Conservation (phyloP, 2,797 vertebrate genomes). For the Muscicapa comitata region DNA sequence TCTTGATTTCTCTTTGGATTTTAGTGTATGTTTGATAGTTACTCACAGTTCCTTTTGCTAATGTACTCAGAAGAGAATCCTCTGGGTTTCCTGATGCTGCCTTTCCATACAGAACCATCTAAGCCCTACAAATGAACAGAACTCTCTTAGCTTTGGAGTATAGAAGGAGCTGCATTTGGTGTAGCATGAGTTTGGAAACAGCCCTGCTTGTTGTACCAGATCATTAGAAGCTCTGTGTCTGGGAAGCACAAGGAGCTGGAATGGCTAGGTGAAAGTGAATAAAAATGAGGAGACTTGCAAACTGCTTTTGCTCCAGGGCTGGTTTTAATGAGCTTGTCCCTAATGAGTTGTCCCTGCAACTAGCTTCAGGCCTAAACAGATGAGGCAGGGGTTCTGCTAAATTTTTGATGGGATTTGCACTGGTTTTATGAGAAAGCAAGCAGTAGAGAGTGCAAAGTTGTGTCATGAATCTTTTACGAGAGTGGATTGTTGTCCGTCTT, state of each 20-base stretch:
- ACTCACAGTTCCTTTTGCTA: background rate
- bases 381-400: slow-evolving; percentile 87
- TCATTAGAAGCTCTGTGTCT: slow-evolving; percentile 67
- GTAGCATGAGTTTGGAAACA: slow-evolving; percentile 22
- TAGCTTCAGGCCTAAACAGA: slow-evolving; percentile 89
- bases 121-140: slow-evolving; percentile 21
- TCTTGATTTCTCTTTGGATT: background rate
- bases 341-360: slow-evolving; percentile 89
- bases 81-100: background rate
- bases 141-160: slow-evolving; percentile 57
- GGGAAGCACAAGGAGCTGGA: slow-evolving; percentile 62
- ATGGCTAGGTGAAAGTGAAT: slow-evolving; percentile 79
- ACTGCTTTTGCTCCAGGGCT: slow-evolving; percentile 85
- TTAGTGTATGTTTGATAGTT: background rate
- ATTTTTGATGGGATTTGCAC: slow-evolving; percentile 88
- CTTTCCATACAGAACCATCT: background rate
- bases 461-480: slow-evolving; percentile 83
- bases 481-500: slow-evolving; percentile 74
- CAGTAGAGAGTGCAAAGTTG: slow-evolving; percentile 76
- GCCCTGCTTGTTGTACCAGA: slow-evolving; percentile 58
- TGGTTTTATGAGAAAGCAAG: slow-evolving; percentile 82
- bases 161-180: slow-evolving; percentile 41
- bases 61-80: background rate
- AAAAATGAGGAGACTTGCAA: slow-evolving; percentile 79
- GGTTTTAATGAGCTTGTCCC: slow-evolving; percentile 89